Conservation (phyloP, 2,888 invertebrate genomes). For the Meta bourneti region DNA sequence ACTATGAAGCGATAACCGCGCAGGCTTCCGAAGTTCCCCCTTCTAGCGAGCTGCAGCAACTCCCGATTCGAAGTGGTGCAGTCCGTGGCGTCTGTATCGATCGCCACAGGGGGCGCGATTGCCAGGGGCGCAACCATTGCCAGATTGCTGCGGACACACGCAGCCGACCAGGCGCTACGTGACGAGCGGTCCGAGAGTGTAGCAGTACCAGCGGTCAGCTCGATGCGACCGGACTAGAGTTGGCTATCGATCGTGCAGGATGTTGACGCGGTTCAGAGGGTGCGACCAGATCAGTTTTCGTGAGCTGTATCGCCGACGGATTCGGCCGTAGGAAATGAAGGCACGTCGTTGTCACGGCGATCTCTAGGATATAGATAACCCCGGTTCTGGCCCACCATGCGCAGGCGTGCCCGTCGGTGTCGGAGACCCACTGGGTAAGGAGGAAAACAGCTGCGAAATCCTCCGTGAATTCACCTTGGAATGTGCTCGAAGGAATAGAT, state of each 20-base stretch:
- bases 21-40: background rate
- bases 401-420: no score
- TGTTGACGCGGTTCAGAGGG: background rate
- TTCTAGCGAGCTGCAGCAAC: background rate
- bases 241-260: background rate
- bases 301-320: background rate
- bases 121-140: background rate
- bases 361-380: no score
- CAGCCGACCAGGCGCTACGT: background rate
- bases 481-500: no score
- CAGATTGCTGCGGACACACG: background rate
- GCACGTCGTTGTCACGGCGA: background rate
- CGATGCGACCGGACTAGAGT: background rate
- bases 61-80: conserved; percentile 54
- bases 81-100: conserved; percentile 55
- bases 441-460: no score
- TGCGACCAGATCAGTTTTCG: background rate
- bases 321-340: background rate
- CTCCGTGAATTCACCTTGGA: no score
- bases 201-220: background rate
- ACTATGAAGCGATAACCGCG: background rate
- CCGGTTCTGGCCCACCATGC: no score
- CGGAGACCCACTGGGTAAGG: no score
- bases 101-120: conserved; percentile 44
- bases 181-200: conserved; percentile 9